Conservation (phyloP, 2,888 invertebrate species). For the Brenthis ino region DNA sequence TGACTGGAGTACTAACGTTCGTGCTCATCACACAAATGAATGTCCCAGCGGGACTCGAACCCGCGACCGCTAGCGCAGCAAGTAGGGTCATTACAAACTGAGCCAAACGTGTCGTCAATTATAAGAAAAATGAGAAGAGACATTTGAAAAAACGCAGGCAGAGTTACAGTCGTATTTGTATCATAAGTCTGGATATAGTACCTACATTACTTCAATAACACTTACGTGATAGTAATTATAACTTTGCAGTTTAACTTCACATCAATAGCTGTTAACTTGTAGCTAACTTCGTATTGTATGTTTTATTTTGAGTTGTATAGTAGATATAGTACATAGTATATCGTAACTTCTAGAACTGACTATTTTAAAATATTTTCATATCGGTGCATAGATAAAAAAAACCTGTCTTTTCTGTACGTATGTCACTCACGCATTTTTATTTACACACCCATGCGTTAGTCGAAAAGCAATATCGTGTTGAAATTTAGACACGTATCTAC, state of each 20-base stretch:
- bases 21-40: no score
- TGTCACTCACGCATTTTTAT: slow-evolving; percentile 38
- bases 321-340: background rate
- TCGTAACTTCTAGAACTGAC: background rate
- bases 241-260: background rate
- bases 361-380: background rate
- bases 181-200: background rate
- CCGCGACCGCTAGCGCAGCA: no score
- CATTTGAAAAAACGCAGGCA: no score
- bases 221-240: background rate
- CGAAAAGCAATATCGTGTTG: slow-evolving; percentile 49
- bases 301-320: no score
- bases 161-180: background rate
- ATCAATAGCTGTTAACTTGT: background rate
- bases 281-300: background rate
- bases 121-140: no score
- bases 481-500: slow-evolving; percentile 43
- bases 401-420: slow-evolving; percentile 7
- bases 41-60: no score
- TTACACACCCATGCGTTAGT: slow-evolving; percentile 43
- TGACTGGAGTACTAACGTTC: no score
- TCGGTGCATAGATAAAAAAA: slow-evolving; percentile 2
- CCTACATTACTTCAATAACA: background rate
- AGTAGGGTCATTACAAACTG: no score
- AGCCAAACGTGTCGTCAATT: no score